phyloP scores from a whole-genome alignment of 2,113 vertebrate species.

The Alethe diademata region DNA sequence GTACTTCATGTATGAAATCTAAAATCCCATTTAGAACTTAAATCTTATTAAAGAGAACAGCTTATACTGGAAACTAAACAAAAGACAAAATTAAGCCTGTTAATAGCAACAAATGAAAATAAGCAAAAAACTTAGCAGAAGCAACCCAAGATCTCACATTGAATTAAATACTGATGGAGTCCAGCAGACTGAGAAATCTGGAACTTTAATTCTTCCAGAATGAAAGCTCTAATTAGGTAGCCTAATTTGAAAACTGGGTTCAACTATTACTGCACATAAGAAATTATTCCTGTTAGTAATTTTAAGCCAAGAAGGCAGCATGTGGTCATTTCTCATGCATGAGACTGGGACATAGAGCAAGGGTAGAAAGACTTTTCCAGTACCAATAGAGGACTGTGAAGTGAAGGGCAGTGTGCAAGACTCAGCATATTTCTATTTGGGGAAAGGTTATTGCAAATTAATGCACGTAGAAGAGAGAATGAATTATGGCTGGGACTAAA shows the following conservation, averaged over 20 bases:
- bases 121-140: neutral
- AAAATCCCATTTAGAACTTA: slow-evolving; percentile 23
- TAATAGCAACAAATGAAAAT: slow-evolving; percentile 25
- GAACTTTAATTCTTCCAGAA: neutral
- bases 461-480: neutral
- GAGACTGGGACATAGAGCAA: neutral
- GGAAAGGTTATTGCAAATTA: slow-evolving; percentile 3
- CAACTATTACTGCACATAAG: neutral
- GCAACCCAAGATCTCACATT: neutral
- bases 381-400: neutral
- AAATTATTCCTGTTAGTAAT: neutral
- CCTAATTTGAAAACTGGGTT: neutral
- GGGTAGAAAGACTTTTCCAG: neutral
- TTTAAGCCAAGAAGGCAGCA: neutral
- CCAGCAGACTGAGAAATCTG: neutral
- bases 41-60: slow-evolving; percentile 30
- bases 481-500: neutral
- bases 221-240: neutral
- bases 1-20: neutral
- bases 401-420: neutral
- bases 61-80: neutral
- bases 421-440: neutral
- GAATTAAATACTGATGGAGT: neutral
- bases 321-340: neutral
- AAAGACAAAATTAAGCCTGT: neutral